Evolutionary conservation across 2,888 invertebrate species (phyloP).

Genomic region (Lobophora halterata): DNA sequence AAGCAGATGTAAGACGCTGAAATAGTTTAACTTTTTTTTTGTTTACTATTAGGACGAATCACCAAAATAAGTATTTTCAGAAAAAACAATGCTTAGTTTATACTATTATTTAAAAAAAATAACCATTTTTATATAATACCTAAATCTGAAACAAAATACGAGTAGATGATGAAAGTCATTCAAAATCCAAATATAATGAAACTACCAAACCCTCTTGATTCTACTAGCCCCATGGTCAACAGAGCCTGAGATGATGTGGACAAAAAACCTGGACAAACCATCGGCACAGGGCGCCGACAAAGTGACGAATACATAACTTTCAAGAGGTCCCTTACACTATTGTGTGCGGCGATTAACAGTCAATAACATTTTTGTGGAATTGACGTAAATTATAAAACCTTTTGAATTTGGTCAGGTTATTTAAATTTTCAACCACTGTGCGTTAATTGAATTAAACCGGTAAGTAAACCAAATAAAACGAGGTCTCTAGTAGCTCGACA

Average conservation of each 20-base stretch:
- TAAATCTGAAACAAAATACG: too few relatives aligned
- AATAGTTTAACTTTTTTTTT: too few relatives aligned
- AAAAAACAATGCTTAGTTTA: too few relatives aligned
- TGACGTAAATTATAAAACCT: conserved; percentile 19
- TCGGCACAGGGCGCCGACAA: conserved; percentile 51
- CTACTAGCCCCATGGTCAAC: conserved; percentile 45
- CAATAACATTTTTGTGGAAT: conserved; percentile 28
- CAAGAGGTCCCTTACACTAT: conserved; percentile 34
- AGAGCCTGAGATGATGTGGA: conserved; percentile 49
- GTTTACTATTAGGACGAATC: too few relatives aligned
- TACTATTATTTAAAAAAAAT: too few relatives aligned
- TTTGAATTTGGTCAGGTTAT: conserved; percentile 7
- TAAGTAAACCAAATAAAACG: too few relatives aligned
- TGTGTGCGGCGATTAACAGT: conserved; percentile 32
- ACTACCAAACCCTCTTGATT: conserved; percentile 21
- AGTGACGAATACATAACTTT: conserved; percentile 53
- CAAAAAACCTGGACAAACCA: conserved; percentile 55
- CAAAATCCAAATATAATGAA: conserved; percentile 2
- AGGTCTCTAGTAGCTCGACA: too few relatives aligned
- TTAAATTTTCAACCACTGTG: conserved; percentile 4
- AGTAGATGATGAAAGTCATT: too few relatives aligned
- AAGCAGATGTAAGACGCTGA: too few relatives aligned
- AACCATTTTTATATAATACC: too few relatives aligned
- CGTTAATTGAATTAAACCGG: too few relatives aligned
- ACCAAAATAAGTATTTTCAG: too few relatives aligned